Conservation (phyloP, 1,140 invertebrate genomes). For the Rhyzopertha dominica region DNA sequence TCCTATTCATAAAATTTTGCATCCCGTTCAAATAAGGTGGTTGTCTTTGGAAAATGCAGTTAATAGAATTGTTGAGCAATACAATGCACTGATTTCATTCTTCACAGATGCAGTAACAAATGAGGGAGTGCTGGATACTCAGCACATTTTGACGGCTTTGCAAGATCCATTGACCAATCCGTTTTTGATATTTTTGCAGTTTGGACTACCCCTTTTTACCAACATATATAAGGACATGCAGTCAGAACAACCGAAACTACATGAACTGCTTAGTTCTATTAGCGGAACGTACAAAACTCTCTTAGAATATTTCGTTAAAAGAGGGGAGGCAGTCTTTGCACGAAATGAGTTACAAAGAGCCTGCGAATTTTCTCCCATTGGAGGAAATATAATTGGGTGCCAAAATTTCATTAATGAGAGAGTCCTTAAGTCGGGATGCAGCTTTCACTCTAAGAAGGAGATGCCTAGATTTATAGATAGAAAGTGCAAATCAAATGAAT, state of each 20-base stretch:
- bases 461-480: too few species aligned
- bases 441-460: too few species aligned
- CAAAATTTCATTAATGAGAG: constrained; percentile 1
- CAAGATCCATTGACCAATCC: constrained; percentile 32
- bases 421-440: constrained; percentile 3
- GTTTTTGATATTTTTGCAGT: constrained; percentile 36
- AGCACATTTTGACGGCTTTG: constrained; percentile 25
- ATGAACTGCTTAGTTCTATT: too few species aligned
- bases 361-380: constrained; percentile 7
- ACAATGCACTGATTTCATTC: constrained; percentile 36
- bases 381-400: constrained; percentile 12
- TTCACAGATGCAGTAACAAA: constrained; percentile 32
- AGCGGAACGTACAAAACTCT: too few species aligned
- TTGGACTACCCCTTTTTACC: constrained; percentile 31
- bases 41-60: constrained; percentile 38
- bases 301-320: too few species aligned
- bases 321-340: too few species aligned
- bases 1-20: constrained; percentile 39
- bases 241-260: constrained; percentile 31
- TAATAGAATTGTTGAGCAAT: constrained; percentile 41
- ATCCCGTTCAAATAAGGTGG: constrained; percentile 43
- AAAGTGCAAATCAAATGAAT: too few species aligned
- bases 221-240: constrained; percentile 41
- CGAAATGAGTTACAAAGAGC: constrained; percentile 13
- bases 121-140: too few species aligned